Base-by-base conservation (phyloP, 2,113 vertebrate genomes). In the Paramormyrops kingsleyae region DNA sequence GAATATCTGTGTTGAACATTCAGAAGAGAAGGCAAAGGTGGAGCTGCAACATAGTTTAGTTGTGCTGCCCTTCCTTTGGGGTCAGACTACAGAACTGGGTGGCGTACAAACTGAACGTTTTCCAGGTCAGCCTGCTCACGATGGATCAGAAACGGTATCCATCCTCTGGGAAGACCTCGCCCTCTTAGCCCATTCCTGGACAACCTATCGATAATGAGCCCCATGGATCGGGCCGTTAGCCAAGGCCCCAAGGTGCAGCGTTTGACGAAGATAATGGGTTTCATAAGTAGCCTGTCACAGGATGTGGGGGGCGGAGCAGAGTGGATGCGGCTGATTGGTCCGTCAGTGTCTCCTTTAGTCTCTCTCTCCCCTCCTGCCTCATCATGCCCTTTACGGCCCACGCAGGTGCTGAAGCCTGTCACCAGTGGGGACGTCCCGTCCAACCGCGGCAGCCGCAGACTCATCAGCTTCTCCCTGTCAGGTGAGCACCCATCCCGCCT, bases 401-500 rank as follows among this genome's bases (percentile, higher is more conserved):
- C 92, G 31, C 94, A 99, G 98, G 94, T 98, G 86, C 96, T 98
- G 93, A 99, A 99, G 96, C 97, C 95, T 35, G 95, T 97, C 93
- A 96, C 96, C 86, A 96, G 94, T 92, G 97, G 97, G 89, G 98
- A 99, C 87, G 96, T 96, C 53, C 94, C 94, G 89, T 96, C 96
- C 89, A 96, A 95, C 74, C 95, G 97, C 92, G 97, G 97, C 92
- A 98, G 94, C 92, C 96, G 98, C 89, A 97, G 98, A 31, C 95
- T 99, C 91, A 98, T 99, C 94, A 99, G 97, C 93, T 99, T 99
- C 93, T 97, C 97, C 9, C 93, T 99, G 90, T 99, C 98, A 94
- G 97, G 99, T 99, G 95, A 90, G 95, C 88, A 46, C 9, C 39
- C 53, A 9, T 84, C 27, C 15, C 86, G 9, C 9, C 44, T 39